Base-by-base conservation (phyloP, 2,113 vertebrate genomes). In the Malurus alboscapulatus region DNA sequence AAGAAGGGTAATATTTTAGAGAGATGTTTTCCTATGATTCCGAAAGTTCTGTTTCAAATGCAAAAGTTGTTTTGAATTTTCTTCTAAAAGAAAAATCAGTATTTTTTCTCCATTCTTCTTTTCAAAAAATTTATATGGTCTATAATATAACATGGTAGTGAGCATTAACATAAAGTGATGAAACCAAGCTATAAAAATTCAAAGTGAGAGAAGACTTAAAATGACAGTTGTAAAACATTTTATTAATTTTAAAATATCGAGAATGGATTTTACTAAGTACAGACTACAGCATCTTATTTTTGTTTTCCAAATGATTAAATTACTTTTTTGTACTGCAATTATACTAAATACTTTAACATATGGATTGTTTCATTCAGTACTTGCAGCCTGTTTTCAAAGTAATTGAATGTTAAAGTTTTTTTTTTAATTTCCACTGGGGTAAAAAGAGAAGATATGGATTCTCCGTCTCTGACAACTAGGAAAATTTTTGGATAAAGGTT, bases 1-100 rank as follows among this genome's bases (percentile, higher is more conserved):
- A 24, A 7, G 14, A 78, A 59, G 5, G 17, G 16, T 13, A 59
- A 42, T 57, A 87, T 55, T 87, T 51, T 47, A 29, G 16, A 34
- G 12, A 7, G 5, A 9, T 57, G 21, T 63, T 82, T 71, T 27
- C 36, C 12, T 19, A 15, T 30, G 40, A 67, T 47, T 74, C 44
- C 47, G 44, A 67, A 53, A 57, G 16, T 30, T 9, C 9, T 65
- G 27, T 50, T 88, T 84, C 7, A 91, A 87, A 75, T 0, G 4
- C 7, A 78, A 62, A 76, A 74, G 20, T 50, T 21, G 29, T 62
- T 71, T 51, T 10, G 2, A 1, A 2, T 19, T 59, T 89, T 80
- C 15, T 48, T 12, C 14, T 18, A 12, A 72, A 68, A 78, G 38
- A 4, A 18, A 20, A 4, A 0, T 2, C 6, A 17, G 2, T 21